phyloP scores from a whole-genome alignment of 1,140 invertebrate genomes.

The Colletes latitarsis region DNA sequence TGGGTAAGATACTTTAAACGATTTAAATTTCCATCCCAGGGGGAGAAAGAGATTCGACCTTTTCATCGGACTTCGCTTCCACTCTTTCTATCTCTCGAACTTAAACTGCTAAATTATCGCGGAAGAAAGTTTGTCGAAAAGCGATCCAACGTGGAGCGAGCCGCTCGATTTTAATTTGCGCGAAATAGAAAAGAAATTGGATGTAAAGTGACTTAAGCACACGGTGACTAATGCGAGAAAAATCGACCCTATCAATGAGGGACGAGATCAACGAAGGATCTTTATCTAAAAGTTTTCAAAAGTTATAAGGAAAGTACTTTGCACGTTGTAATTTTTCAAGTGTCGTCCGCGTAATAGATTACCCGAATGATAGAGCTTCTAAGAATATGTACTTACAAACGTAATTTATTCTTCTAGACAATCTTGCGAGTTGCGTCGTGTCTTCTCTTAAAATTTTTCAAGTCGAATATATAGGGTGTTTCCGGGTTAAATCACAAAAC shows the following conservation, averaged over 20 bases:
- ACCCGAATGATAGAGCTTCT: neutral
- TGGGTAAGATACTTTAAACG: conserved; percentile 74
- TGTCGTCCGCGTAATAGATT: conserved; percentile 16
- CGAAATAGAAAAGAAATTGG: neutral
- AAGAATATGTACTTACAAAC: neutral
- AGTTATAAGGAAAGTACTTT: conserved; percentile 15
- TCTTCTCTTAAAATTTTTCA: neutral
- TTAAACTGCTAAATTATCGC: neutral
- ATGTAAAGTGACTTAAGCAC: neutral
- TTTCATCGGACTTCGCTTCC: too few relatives aligned
- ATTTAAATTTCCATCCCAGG: neutral
- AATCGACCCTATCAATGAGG: neutral
- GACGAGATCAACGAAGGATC: neutral
- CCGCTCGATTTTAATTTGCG: neutral
- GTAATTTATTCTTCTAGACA: neutral
- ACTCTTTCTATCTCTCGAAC: too few relatives aligned
- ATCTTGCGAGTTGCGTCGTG: neutral
- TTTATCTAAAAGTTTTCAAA: conserved; percentile 6
- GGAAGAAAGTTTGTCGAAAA: neutral
- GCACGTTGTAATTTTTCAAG: conserved; percentile 12
- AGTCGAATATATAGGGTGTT: too few relatives aligned
- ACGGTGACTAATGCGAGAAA: neutral
- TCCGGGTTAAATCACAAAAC: too few relatives aligned
- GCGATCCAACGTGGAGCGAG: neutral
- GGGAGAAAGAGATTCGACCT: neutral